phyloP scores from a whole-genome alignment of 2,113 vertebrate genomes.

The Bufo gargarizans region DNA sequence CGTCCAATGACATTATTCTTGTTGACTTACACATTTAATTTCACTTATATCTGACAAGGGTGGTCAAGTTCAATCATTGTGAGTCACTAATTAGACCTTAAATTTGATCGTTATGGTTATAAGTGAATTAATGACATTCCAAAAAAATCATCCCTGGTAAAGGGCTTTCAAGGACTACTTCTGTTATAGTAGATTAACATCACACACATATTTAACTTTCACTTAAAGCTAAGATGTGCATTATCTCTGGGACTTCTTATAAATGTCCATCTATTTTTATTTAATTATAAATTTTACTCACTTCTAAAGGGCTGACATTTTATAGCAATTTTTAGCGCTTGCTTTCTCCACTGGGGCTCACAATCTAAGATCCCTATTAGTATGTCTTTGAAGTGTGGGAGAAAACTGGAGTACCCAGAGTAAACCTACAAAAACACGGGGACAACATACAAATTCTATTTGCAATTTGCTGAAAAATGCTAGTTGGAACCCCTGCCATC shows the following conservation, averaged over 20 bases:
- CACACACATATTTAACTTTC: neutral
- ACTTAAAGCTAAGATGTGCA: neutral
- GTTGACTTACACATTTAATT: conserved; percentile 43
- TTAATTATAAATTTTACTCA: neutral
- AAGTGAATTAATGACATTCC: conserved; percentile 36
- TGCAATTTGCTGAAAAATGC: no score
- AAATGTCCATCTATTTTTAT: neutral
- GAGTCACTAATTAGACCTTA: conserved; percentile 42
- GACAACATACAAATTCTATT: no score
- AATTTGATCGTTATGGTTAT: conserved; percentile 37
- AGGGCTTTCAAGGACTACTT: conserved; percentile 46
- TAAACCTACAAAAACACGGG: no score
- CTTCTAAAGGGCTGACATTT: no score
- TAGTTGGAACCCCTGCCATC: no score
- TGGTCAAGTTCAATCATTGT: conserved; percentile 51
- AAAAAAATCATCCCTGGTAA: conserved; percentile 19
- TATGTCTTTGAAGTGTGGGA: no score
- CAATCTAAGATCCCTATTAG: no score
- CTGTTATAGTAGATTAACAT: neutral
- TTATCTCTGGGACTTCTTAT: neutral
- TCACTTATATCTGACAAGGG: conserved; percentile 46
- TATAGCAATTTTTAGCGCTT: no score
- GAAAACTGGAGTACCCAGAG: no score
- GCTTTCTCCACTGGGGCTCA: no score
- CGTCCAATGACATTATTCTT: conserved; percentile 42